These are phyloP conservation scores for Hypocryptadius cinnamomeus DNA, from an alignment of 2,113 vertebrate genomes.

Conservation along the genomic window DNA sequence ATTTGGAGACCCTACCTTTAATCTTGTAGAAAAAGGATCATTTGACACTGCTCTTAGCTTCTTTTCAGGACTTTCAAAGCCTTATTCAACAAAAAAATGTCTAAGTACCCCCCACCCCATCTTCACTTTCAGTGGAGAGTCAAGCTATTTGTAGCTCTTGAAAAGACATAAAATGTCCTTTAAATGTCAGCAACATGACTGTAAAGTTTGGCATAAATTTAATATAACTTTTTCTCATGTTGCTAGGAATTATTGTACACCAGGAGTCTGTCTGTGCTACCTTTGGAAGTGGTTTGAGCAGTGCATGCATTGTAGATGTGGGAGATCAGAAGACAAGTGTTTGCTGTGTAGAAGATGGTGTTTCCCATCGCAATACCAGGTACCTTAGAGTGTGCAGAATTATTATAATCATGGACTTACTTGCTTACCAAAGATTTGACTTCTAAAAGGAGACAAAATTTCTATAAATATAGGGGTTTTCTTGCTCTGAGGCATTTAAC, in stretches of 20 bases:
- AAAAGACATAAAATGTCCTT: not conserved
- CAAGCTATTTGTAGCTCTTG: not conserved
- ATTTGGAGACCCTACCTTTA: not conserved
- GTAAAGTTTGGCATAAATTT: not conserved
- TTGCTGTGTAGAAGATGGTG: slow-evolving; percentile 95
- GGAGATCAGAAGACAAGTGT: slow-evolving; percentile 97
- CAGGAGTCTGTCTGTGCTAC: slow-evolving; percentile 96
- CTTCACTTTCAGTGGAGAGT: not conserved
- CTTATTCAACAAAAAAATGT: not conserved
- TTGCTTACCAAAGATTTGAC: not conserved
- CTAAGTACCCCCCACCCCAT: accelerated
- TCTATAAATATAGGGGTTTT: accelerated
- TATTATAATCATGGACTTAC: not conserved
- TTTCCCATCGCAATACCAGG: slow-evolving; percentile 96
- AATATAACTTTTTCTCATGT: not conserved
- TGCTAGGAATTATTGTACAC: slow-evolving; percentile 87
- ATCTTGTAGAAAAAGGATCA: not conserved
- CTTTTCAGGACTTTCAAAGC: not conserved
- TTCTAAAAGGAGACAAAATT: not conserved
- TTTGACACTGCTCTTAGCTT: not conserved
- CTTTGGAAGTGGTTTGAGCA: slow-evolving; percentile 92
- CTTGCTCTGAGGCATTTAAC: not conserved
- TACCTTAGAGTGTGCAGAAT: slow-evolving; percentile 5
- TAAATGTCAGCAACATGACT: not conserved
- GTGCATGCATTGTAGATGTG: slow-evolving; percentile 92